Conservation (phyloP, 2,797 vertebrate species). For the Alcedo quadribrachys region DNA sequence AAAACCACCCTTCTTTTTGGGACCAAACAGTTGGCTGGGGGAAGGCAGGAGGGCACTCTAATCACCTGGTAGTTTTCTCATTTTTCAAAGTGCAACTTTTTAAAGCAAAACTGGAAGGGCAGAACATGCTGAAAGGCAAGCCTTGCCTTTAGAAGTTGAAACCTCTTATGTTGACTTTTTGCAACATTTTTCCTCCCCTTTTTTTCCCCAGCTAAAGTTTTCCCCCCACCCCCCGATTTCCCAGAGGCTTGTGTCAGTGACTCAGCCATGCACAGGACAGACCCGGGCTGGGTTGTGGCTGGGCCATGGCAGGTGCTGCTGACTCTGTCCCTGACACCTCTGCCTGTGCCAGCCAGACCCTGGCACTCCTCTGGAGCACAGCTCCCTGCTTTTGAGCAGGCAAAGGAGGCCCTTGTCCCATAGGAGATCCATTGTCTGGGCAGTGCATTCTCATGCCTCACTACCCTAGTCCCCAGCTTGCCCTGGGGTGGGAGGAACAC, state of each 20-base stretch:
- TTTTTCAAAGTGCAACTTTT: not conserved
- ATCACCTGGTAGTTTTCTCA: not conserved
- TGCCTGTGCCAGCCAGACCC: accelerated
- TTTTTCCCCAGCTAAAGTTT: not conserved
- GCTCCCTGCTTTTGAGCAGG: not conserved
- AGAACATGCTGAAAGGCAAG: not conserved
- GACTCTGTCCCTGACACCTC: not conserved
- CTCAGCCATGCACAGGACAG: accelerated
- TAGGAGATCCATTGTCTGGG: not conserved
- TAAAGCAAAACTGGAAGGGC: not conserved
- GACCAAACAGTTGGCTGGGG: not conserved
- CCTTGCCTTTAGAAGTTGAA: not conserved
- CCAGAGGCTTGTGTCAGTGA: not conserved
- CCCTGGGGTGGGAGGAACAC: accelerated
- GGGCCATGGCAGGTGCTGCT: not conserved
- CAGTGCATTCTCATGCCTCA: not conserved
- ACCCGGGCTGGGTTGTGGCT: not conserved
- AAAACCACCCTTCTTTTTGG: not conserved
- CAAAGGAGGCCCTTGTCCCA: not conserved
- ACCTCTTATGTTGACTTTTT: not conserved
- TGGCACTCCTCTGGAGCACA: not conserved
- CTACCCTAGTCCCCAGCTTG: not conserved
- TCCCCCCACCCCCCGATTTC: accelerated
- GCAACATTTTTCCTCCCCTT: not conserved
- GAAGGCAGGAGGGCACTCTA: not conserved